These are phyloP conservation scores for Drosophila arawakana DNA, from an alignment of 1,140 invertebrate species.

Conservation along the genomic window DNA sequence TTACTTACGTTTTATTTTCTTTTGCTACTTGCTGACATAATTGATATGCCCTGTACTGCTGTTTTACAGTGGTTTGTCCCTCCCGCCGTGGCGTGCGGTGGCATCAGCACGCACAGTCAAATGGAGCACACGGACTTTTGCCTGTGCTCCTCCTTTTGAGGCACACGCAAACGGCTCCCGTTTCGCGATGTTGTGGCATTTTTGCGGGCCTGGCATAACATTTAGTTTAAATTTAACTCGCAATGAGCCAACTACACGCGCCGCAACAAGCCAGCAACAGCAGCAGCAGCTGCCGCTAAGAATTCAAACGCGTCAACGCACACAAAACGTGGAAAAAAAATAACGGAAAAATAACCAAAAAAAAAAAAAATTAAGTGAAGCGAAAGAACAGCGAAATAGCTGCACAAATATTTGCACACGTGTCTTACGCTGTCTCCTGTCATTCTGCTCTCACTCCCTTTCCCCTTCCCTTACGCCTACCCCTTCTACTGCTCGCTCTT, in stretches of 20 bases:
- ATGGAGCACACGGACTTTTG: neutral
- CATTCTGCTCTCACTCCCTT: conserved; percentile 1
- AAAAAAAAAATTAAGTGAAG: conserved; percentile 6
- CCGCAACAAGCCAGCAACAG: conserved; percentile 17
- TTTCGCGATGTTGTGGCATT: conserved; percentile 52
- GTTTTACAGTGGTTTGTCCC: conserved; percentile 25
- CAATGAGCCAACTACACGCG: conserved; percentile 64
- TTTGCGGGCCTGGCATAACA: conserved; percentile 42
- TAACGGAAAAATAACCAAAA: conserved; percentile 7
- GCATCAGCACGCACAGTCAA: conserved; percentile 34
- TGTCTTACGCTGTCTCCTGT: conserved; percentile 12
- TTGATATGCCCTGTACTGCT: conserved; percentile 60
- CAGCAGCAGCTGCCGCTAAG: conserved; percentile 19
- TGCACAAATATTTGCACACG: conserved; percentile 70
- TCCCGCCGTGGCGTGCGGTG: conserved; percentile 32
- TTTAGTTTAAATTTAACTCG: conserved; percentile 83
- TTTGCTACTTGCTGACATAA: conserved; percentile 68
- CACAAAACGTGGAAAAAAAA: conserved; percentile 35
- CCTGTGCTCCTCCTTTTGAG: conserved; percentile 1
- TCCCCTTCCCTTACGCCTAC: no score
- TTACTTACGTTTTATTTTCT: conserved; percentile 16
- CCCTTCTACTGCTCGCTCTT: conserved; percentile 1
- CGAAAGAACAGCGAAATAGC: conserved; percentile 43
- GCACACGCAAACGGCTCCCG: conserved; percentile 35
- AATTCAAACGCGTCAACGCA: conserved; percentile 29